These are phyloP conservation scores for Bradynema listronoti DNA, from an alignment of 1,140 invertebrate genomes.

Conservation along the genomic window DNA sequence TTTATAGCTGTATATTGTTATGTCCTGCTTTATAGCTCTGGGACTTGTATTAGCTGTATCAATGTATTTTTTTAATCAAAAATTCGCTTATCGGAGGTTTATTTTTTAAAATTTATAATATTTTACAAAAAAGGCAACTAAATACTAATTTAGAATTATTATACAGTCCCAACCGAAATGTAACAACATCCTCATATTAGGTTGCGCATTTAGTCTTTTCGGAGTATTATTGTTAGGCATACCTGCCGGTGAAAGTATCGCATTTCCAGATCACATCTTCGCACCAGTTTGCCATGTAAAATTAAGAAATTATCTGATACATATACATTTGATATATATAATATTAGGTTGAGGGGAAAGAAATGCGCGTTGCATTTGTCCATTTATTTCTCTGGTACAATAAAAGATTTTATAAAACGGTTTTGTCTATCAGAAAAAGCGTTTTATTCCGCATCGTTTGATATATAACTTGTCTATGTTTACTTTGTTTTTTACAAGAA, in stretches of 20 bases:
- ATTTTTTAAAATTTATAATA: not conserved
- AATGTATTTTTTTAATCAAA: slow-evolving; percentile 63
- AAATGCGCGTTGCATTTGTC: too few relatives aligned
- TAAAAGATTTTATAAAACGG: too few relatives aligned
- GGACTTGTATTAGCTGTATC: slow-evolving; percentile 81
- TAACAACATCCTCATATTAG: slow-evolving; percentile 89
- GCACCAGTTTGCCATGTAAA: slow-evolving; percentile 70
- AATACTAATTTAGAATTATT: slow-evolving; percentile 71
- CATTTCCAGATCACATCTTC: slow-evolving; percentile 67
- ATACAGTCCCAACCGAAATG: slow-evolving; percentile 89
- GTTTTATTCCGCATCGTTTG: too few relatives aligned
- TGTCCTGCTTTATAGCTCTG: slow-evolving; percentile 59
- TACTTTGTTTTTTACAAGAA: too few relatives aligned
- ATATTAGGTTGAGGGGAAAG: too few relatives aligned
- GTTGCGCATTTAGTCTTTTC: slow-evolving; percentile 82
- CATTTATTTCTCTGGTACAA: too few relatives aligned
- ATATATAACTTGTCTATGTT: too few relatives aligned
- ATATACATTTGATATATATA: too few relatives aligned
- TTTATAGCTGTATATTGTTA: slow-evolving; percentile 58
- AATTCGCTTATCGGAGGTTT: slow-evolving; percentile 26
- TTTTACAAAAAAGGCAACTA: not conserved
- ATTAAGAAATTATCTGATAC: too few relatives aligned
- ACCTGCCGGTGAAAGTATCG: slow-evolving; percentile 59
- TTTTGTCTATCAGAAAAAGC: too few relatives aligned
- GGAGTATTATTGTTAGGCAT: slow-evolving; percentile 80